These are phyloP conservation scores for Psittacula echo DNA, from an alignment of 2,797 vertebrate species.

Conservation along the genomic window DNA sequence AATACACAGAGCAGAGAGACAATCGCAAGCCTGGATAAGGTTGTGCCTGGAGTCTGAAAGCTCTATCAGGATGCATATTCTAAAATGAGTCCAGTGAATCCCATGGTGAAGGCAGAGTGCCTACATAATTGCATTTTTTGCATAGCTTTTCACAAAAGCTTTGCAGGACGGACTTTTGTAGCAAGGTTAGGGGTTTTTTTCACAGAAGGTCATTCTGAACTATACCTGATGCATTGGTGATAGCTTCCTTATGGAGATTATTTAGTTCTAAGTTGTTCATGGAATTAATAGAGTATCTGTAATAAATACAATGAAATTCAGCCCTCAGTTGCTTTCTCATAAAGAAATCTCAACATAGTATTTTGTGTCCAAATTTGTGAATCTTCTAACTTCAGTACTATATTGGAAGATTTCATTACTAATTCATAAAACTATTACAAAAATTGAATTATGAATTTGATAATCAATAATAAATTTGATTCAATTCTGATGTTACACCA, in stretches of 20 bases:
- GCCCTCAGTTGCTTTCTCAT: neutral
- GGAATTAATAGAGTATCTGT: neutral
- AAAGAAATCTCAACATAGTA: neutral
- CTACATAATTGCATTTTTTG: conserved; percentile 13
- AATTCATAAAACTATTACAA: neutral
- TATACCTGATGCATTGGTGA: neutral
- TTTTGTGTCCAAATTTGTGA: neutral
- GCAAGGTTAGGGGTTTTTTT: neutral
- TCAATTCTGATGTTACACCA: neutral
- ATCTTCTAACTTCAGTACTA: neutral
- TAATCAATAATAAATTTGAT: neutral
- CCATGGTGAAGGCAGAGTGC: neutral
- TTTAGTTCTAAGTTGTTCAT: neutral
- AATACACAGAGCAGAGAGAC: neutral
- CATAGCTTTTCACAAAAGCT: conserved; percentile 33
- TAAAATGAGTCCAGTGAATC: neutral
- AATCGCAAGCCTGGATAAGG: rapidly evolving
- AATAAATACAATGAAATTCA: neutral
- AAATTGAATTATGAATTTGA: neutral
- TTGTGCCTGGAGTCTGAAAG: neutral
- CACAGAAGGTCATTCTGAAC: neutral
- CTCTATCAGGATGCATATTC: neutral
- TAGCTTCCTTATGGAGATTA: neutral
- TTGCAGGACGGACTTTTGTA: neutral
- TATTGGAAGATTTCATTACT: neutral